Evolutionary conservation across 2,113 vertebrate genomes (phyloP), one percentile per base, ranked within the genome.

Genomic region (Antechinus stuartii): DNA sequence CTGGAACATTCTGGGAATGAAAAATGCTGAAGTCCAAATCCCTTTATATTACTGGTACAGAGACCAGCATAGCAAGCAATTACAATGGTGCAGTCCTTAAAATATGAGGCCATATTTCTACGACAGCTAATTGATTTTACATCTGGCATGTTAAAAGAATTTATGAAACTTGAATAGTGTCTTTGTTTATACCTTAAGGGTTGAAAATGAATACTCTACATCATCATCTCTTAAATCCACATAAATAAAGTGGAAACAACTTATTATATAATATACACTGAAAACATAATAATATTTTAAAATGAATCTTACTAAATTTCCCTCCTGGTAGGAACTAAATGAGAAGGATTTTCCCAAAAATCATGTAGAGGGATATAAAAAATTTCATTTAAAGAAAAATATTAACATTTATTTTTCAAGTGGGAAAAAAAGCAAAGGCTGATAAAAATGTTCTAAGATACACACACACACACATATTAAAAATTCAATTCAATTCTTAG

Each of bases 111-210:
- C 57, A 90, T 97, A 98, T 97, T 97, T 98, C 95, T 97, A 97
- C 91, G 56, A 89, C 23, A 97, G 30, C 68, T 98, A 98, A 99
- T 97, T 98, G 97, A 97, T 98, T 99, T 98, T 98, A 97, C 98
- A 98, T 98, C 97, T 98, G 98, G 96, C 90, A 96, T 94, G 94
- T 96, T 96, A 95, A 96, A 91, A 92, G 91, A 97, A 98, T 98
- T 98, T 97, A 97, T 97, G 96, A 93, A 98, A 97, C 95, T 47
- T 98, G 97, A 98, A 98, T 98, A 97, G 97, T 92, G 95, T 91
- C 97, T 98, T 98, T 99, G 97, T 98, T 96, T 98, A 97, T 95
- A 96, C 30, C 93, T 94, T 96, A 96, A 96, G 96, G 89, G 91
- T 84, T 97, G 93, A 91, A 93, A 68, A 90, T 92, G 95, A 96